Conservation (phyloP, 2,888 invertebrate genomes). For the Sialis fuliginosa region DNA sequence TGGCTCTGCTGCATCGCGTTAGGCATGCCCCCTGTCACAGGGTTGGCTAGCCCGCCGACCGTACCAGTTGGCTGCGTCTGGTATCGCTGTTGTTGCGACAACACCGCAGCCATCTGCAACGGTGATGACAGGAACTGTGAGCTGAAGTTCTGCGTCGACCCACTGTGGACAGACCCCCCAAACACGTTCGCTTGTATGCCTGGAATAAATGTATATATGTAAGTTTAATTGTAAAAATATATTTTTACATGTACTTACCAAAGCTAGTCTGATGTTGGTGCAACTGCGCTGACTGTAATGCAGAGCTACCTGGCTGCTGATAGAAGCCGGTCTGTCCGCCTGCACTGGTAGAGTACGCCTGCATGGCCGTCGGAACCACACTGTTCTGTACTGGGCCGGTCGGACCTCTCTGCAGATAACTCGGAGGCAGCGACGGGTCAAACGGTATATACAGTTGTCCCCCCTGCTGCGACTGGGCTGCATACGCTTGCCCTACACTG, state of each 20-base stretch:
- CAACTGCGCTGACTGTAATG: slow-evolving; percentile 24
- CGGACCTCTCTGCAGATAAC: slow-evolving; percentile 41
- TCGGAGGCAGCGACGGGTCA: slow-evolving; percentile 34
- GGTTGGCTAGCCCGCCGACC: slow-evolving; percentile 11
- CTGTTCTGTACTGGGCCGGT: slow-evolving; percentile 28
- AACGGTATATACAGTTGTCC: slow-evolving; percentile 40
- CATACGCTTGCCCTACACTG: slow-evolving; percentile 35
- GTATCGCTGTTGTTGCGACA: slow-evolving; percentile 40
- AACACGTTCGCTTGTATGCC: slow-evolving; percentile 31
- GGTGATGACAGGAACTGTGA: slow-evolving; percentile 43
- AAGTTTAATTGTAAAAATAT: too few species aligned
- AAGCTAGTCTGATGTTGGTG: slow-evolving; percentile 23
- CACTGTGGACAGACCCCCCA: slow-evolving; percentile 25
- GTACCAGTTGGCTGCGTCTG: slow-evolving; percentile 39
- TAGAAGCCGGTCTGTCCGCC: slow-evolving; percentile 30
- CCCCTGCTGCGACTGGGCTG: slow-evolving; percentile 31
- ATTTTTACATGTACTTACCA: neutral
- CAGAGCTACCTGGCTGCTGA: slow-evolving; percentile 28
- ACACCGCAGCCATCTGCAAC: slow-evolving; percentile 42
- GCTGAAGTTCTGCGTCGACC: slow-evolving; percentile 27
- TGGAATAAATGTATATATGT: slow-evolving; percentile 16
- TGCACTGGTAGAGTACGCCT: slow-evolving; percentile 31
- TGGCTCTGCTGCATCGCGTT: slow-evolving; percentile 20
- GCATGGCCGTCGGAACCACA: slow-evolving; percentile 26
- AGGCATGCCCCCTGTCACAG: slow-evolving; percentile 20